Percentiles rank a stretch among this genome's conserved stretches.
Evolutionary conservation across 2,797 vertebrate genomes (phyloP).

Genomic region (Enteromius treurensis): DNA sequence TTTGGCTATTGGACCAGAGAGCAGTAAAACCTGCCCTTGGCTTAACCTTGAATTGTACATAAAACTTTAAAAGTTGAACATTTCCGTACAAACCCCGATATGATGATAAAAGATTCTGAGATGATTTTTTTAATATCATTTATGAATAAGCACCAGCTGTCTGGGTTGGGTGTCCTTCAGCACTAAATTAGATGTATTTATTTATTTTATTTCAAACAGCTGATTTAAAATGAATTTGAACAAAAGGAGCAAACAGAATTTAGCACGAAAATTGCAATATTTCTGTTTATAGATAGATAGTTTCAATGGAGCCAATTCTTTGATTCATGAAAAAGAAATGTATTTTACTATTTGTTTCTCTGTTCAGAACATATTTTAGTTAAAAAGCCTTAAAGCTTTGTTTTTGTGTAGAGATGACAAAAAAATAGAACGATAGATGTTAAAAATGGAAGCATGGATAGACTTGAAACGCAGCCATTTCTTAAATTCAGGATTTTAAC

Average conservation of each 20-base stretch:
- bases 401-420: no score
- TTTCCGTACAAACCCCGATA: no score
- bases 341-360: no score
- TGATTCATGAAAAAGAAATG: no score
- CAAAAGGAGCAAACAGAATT: neutral
- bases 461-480: neutral
- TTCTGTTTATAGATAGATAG: neutral
- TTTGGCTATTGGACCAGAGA: neutral
- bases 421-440: no score
- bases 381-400: no score
- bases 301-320: no score
- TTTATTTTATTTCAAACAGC: neutral
- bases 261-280: neutral
- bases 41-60: neutral
- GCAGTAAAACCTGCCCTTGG: neutral
- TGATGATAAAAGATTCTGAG: neutral
- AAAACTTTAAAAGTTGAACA: neutral
- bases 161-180: neutral
- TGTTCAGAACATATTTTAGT: no score
- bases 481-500: neutral
- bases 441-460: neutral
- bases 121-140: neutral
- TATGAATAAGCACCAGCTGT: neutral
- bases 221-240: neutral
- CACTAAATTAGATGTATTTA: no score